Percentiles rank a stretch among this genome's conserved stretches.
These are phyloP conservation scores for Scaptomyza flava DNA, from an alignment of 2,888 invertebrate species.

Conservation along the genomic window DNA sequence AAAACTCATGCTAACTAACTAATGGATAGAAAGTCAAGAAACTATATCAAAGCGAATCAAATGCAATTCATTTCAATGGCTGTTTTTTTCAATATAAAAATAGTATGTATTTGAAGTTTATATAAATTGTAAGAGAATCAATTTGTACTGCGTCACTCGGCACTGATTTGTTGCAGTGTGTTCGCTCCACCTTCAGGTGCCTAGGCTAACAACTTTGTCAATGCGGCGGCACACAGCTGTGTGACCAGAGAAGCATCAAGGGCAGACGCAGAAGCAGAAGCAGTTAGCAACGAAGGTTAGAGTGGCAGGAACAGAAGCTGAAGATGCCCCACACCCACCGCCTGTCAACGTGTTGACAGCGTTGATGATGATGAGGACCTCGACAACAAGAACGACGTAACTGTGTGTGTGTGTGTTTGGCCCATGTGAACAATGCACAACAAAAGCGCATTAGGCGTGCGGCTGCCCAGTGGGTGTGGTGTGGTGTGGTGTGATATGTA, in stretches of 20 bases:
- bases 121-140: too few species aligned
- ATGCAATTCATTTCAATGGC: too few species aligned
- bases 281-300: neutral
- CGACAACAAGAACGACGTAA: slow-evolving; percentile 29
- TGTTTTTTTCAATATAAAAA: too few species aligned
- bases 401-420: slow-evolving; percentile 4
- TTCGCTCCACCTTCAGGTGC: slow-evolving; percentile 8
- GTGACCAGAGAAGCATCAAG: slow-evolving; percentile 9
- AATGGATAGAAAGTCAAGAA: neutral
- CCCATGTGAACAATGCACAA: slow-evolving; percentile 65
- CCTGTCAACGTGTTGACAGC: slow-evolving; percentile 72
- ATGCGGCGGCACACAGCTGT: slow-evolving; percentile 54
- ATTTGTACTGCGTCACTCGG: too few species aligned
- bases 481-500: neutral
- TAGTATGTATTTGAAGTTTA: too few species aligned
- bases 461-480: slow-evolving; percentile 39
- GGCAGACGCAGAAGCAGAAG: neutral
- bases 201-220: slow-evolving; percentile 66
- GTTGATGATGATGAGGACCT: slow-evolving; percentile 57
- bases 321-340: slow-evolving; percentile 33
- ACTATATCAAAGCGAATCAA: too few species aligned
- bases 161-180: slow-evolving; percentile 10
- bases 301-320: slow-evolving; percentile 16
- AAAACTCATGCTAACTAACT: neutral
- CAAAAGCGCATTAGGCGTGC: slow-evolving; percentile 72